Percentiles rank a stretch among this genome's conserved stretches.
phyloP scores from a whole-genome alignment of 1,140 invertebrate genomes.

The Heliconius congener region DNA sequence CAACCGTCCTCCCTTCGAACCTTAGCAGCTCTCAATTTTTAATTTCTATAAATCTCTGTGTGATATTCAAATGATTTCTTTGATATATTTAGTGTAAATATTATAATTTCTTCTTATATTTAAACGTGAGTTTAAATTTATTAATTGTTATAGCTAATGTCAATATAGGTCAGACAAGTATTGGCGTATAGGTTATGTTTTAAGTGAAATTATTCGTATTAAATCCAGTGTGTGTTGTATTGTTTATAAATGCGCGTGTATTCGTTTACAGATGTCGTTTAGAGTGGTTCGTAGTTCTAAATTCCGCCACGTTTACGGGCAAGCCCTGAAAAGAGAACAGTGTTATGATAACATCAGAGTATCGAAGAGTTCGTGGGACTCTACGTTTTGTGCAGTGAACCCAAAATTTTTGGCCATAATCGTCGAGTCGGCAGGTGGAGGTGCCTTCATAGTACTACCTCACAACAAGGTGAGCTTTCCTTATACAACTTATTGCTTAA shows the following conservation, averaged over 20 bases:
- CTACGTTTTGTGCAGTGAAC: constrained; percentile 99
- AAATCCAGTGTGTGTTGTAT: constrained; percentile 57
- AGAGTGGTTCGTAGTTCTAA: constrained; percentile 97
- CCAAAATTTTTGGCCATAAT: constrained; percentile 99
- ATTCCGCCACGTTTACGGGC: constrained; percentile 99
- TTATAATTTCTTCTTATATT: constrained; percentile 66
- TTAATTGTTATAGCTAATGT: constrained; percentile 60
- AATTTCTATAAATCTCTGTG: constrained; percentile 69
- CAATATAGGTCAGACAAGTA: constrained; percentile 75
- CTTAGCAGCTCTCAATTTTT: constrained; percentile 77
- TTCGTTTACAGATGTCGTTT: constrained; percentile 91
- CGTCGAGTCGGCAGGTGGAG: constrained; percentile 98
- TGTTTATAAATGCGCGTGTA: constrained; percentile 61
- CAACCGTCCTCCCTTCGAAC: constrained; percentile 80
- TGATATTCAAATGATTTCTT: constrained; percentile 77
- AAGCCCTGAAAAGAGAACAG: constrained; percentile 97
- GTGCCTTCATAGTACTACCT: constrained; percentile 98
- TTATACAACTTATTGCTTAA: constrained; percentile 16
- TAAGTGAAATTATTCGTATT: constrained; percentile 60
- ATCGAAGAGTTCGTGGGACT: constrained; percentile 99
- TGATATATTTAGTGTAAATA: constrained; percentile 71
- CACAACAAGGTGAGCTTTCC: constrained; percentile 92
- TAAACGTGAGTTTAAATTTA: constrained; percentile 71
- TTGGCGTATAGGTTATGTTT: constrained; percentile 77
- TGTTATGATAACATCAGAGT: constrained; percentile 99